phyloP scores from a whole-genome alignment of 2,113 vertebrate species.

The Pionites leucogaster region DNA sequence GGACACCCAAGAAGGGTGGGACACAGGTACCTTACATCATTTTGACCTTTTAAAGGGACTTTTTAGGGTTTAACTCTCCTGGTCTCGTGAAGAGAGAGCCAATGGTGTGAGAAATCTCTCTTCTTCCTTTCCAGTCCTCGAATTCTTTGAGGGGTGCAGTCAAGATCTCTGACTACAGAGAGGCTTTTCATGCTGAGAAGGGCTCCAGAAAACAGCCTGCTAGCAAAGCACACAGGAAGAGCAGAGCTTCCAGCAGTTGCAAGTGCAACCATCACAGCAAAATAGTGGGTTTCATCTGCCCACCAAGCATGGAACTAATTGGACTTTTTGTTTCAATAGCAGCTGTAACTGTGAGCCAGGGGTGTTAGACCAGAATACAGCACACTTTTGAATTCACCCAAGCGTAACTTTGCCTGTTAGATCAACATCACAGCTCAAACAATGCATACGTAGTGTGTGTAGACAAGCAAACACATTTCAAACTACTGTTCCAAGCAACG shows the following conservation, averaged over 20 bases:
- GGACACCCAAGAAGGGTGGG: conserved; percentile 59
- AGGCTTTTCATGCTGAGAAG: not conserved
- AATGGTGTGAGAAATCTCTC: not conserved
- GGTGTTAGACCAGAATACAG: not conserved
- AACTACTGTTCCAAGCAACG: not conserved
- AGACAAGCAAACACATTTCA: not conserved
- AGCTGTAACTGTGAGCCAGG: accelerated
- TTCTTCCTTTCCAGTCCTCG: not conserved
- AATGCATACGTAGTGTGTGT: accelerated
- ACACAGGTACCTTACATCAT: conserved; percentile 57
- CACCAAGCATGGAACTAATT: not conserved
- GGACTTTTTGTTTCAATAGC: not conserved
- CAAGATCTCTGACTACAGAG: not conserved
- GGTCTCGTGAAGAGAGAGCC: not conserved
- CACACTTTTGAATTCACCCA: not conserved
- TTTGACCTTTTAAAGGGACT: conserved; percentile 1
- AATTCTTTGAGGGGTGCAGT: not conserved
- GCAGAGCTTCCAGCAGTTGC: not conserved
- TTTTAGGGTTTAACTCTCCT: not conserved
- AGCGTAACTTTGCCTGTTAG: not conserved
- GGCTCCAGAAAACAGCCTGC: not conserved
- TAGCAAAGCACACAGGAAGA: not conserved
- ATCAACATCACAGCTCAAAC: not conserved
- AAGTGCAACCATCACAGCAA: not conserved
- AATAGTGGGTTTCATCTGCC: not conserved